A percentile compares a stretch with the other conserved stretches of the same genome.
These are phyloP conservation scores for Miichthys miiuy DNA, from an alignment of 2,797 vertebrate species.

Conservation along the genomic window DNA sequence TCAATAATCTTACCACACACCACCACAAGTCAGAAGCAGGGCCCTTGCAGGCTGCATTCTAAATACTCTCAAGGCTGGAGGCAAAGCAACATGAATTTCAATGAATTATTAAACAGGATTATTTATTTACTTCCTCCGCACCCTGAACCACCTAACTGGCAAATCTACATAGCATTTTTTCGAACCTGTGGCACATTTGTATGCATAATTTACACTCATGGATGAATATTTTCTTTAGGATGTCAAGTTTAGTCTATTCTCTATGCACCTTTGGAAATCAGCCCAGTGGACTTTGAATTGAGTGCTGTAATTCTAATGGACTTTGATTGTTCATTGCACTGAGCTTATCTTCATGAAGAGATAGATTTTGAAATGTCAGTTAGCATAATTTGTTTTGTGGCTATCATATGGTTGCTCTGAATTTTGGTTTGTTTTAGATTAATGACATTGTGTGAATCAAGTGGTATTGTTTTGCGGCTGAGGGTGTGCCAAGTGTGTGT, in stretches of 20 bases:
- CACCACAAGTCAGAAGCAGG: slow-evolving; percentile 68
- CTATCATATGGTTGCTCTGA: slow-evolving; percentile 31
- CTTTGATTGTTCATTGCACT: slow-evolving; percentile 49
- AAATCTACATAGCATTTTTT: slow-evolving; percentile 82
- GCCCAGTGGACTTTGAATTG: slow-evolving; percentile 42
- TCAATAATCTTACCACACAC: slow-evolving; percentile 72
- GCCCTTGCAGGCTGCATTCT: slow-evolving; percentile 82
- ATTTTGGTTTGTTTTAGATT: slow-evolving; percentile 60
- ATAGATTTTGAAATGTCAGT: slow-evolving; percentile 44
- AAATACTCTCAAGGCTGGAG: slow-evolving; percentile 83
- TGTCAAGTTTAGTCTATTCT: slow-evolving; percentile 64
- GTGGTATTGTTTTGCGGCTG: slow-evolving; percentile 49
- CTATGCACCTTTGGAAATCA: slow-evolving; percentile 54
- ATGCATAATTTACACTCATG: slow-evolving; percentile 77
- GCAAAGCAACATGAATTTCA: slow-evolving; percentile 86
- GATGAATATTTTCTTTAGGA: slow-evolving; percentile 77
- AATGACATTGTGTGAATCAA: slow-evolving; percentile 56
- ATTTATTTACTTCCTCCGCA: slow-evolving; percentile 86
- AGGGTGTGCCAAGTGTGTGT: slow-evolving; percentile 39
- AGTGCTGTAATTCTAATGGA: slow-evolving; percentile 52
- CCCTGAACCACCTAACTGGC: slow-evolving; percentile 83
- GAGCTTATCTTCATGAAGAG: slow-evolving; percentile 36
- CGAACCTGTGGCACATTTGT: slow-evolving; percentile 80
- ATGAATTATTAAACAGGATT: slow-evolving; percentile 86
- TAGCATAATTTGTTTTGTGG: slow-evolving; percentile 44